phyloP scores from a whole-genome alignment of 2,888 invertebrate genomes.

The Molanna angustata region DNA sequence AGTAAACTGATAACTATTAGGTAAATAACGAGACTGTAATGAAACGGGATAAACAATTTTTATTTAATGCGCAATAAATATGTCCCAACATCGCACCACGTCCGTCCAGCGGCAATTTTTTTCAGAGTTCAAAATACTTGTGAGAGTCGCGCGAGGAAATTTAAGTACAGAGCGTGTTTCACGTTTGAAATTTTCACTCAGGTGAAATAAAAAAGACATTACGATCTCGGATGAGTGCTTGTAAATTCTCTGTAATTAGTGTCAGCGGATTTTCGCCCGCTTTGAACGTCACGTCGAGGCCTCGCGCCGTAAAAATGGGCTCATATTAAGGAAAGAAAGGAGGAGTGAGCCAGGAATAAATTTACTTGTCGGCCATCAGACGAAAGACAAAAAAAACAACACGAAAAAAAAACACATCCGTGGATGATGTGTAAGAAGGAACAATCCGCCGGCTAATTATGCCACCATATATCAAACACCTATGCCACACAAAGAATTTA shows the following conservation, averaged over 20 bases:
- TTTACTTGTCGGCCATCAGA: background rate
- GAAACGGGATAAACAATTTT: no score
- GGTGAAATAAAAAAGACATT: constrained; percentile 18
- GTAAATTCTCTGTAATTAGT: constrained; percentile 27
- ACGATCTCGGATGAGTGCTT: constrained; percentile 20
- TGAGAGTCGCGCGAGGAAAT: no score
- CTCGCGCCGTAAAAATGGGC: constrained; percentile 9
- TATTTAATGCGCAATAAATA: no score
- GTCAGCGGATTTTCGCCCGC: constrained; percentile 27
- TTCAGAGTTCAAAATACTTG: no score
- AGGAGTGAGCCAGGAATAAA: background rate
- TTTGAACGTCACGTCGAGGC: constrained; percentile 26
- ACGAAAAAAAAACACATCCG: background rate
- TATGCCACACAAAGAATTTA: no score
- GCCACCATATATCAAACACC: background rate
- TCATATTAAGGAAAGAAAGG: constrained; percentile 7
- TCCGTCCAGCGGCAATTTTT: no score
- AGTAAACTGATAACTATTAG: no score
- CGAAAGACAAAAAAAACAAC: background rate
- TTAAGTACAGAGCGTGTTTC: background rate
- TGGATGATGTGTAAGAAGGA: background rate
- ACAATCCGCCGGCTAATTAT: constrained; percentile 2
- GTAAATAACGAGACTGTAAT: no score
- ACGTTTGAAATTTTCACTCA: background rate
- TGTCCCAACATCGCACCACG: no score